Evolutionary conservation across 2,113 vertebrate genomes (phyloP), one percentile per base, ranked within the genome.

Genomic region (Rhadina sibilatrix): DNA sequence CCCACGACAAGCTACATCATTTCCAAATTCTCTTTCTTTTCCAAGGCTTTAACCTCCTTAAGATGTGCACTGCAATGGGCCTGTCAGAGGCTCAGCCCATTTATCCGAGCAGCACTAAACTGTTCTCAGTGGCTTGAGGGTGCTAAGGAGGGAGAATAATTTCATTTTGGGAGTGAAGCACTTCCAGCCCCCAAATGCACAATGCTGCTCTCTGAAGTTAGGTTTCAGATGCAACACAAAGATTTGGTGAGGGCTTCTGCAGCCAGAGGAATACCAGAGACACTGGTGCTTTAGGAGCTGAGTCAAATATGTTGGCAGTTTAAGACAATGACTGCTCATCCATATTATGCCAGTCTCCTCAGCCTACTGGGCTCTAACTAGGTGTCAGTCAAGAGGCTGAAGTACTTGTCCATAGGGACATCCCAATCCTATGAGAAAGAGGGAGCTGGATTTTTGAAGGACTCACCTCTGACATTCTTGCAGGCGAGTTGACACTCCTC

Each of bases 401-500:
- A 57, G 65, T 27, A 69, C 56, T n/a, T 86, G 19, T 25, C 47
- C n/a, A 70, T 0, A 37, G 6, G 11, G 27, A 54, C 53, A 59
- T 22, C 63, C 38, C 4, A 13, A 25, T 28, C 68, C 68, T 37
- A 6, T 30, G 68, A 80, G 35, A 88, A 83, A 86, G 38, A 77
- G 7, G 9, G 11, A 27, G 7, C 31, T 57, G 75, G 71, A 56
- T 61, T 94, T 86, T 78, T 1, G 1, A 52, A 64, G 70, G 47
- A 84, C 96, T 93, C 76, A 98, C 97, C 98, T 97, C 95, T 97
- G 50, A 98, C 97, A 59, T 97, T 93, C 38, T 56, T 94, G 96
- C 99, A 99, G 74, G 99, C 98, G 0, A 98, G 98, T 28, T 61
- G 28, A 81, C 99, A 99, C 89, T 99, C 99, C 5, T 98, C 95